A percentile compares a stretch with the other conserved stretches of the same genome.
Evolutionary conservation across 2,113 vertebrate species (phyloP).

Genomic region (Takifugu flavidus): DNA sequence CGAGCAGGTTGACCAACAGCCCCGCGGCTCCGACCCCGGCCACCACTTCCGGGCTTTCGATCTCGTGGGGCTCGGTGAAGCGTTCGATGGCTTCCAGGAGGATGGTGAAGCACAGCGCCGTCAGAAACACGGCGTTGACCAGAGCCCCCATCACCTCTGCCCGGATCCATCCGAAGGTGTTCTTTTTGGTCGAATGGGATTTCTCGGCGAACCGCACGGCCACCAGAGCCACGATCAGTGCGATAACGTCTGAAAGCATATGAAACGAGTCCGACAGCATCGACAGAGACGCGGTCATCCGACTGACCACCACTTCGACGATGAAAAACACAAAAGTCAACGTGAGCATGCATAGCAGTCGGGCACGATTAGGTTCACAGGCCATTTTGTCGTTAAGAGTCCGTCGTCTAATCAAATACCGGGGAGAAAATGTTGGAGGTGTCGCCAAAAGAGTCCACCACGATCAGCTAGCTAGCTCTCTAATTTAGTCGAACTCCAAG

Average conservation of each 20-base stretch:
- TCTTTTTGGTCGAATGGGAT: conserved; percentile 91
- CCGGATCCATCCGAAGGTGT: conserved; percentile 98
- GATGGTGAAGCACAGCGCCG: conserved; percentile 96
- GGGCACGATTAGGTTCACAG: conserved; percentile 81
- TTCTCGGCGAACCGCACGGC: conserved; percentile 93
- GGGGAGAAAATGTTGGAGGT: background rate
- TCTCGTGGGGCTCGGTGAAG: conserved; percentile 91
- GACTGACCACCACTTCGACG: conserved; percentile 94
- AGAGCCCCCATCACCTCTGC: conserved; percentile 98
- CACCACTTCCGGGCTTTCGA: conserved; percentile 83
- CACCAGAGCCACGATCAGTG: conserved; percentile 90
- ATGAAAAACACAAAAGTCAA: conserved; percentile 94
- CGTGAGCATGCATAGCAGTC: conserved; percentile 90
- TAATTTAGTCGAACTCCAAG: conserved; percentile 4
- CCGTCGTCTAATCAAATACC: conserved; percentile 14
- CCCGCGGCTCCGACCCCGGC: conserved; percentile 85
- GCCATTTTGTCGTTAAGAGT: conserved; percentile 58
- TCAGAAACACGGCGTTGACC: conserved; percentile 96
- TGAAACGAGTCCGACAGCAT: conserved; percentile 99
- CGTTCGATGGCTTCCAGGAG: conserved; percentile 92
- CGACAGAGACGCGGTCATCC: conserved; percentile 87
- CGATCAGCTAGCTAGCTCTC: conserved; percentile 26
- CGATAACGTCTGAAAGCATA: conserved; percentile 97
- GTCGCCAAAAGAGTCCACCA: background rate
- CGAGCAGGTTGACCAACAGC: conserved; percentile 91